Percentiles rank a stretch among this genome's conserved stretches.
These are phyloP conservation scores for Hypothenemus hampei DNA, from an alignment of 1,140 invertebrate species.

Conservation along the genomic window DNA sequence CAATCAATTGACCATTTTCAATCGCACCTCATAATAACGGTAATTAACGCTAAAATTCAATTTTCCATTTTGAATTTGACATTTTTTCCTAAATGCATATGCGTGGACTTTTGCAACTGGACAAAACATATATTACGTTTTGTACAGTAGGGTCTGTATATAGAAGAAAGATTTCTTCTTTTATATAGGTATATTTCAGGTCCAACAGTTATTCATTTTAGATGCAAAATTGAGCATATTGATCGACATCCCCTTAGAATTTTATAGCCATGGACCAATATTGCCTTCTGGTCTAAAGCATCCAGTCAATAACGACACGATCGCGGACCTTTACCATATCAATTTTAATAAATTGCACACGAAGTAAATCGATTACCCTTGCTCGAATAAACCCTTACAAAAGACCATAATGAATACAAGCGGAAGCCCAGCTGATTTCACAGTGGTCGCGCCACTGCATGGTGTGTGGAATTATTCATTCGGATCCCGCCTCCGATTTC, in stretches of 20 bases:
- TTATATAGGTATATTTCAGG: constrained; percentile 22
- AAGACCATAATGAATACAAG: constrained; percentile 28
- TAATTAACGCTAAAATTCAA: constrained; percentile 16
- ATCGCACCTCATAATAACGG: constrained; percentile 21
- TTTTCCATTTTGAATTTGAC: constrained; percentile 5
- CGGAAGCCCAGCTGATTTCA: constrained; percentile 24
- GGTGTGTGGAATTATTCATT: constrained; percentile 19
- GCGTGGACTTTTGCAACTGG: no score
- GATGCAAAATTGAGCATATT: constrained; percentile 21
- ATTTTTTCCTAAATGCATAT: no score
- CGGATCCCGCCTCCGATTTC: constrained; percentile 11
- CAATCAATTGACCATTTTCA: constrained; percentile 21
- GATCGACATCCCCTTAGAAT: constrained; percentile 12
- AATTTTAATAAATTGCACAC: constrained; percentile 27
- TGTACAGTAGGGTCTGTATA: no score
- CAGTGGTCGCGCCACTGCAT: constrained; percentile 21
- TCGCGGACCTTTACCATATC: constrained; percentile 27
- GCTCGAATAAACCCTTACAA: constrained; percentile 18
- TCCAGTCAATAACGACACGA: constrained; percentile 16
- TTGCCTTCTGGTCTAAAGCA: constrained; percentile 17
- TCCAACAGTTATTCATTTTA: constrained; percentile 15
- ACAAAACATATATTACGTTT: no score
- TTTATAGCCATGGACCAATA: constrained; percentile 14
- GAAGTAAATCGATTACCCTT: constrained; percentile 23
- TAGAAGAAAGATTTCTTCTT: no score